A percentile compares a stretch with the other conserved stretches of the same genome.
Evolutionary conservation across 2,113 vertebrate species (phyloP).

Genomic region (Pristiophorus japonicus): DNA sequence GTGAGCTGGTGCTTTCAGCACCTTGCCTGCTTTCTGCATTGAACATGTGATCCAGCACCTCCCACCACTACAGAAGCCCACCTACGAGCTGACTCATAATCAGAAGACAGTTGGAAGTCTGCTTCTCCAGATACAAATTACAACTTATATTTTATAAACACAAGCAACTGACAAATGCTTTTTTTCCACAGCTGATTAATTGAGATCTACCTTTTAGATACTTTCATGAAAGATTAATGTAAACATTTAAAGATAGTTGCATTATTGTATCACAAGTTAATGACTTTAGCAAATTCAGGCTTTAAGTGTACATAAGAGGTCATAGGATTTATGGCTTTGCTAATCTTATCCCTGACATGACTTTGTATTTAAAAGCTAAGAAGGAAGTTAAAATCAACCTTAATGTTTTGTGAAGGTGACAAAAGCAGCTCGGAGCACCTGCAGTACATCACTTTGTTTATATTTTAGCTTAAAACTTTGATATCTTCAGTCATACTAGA

Average conservation of each 20-base stretch:
- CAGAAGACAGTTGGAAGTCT: constrained; percentile 42
- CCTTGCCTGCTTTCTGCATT: constrained; percentile 39
- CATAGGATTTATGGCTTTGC: constrained; percentile 61
- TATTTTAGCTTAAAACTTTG: constrained; percentile 55
- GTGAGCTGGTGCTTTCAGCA: constrained; percentile 55
- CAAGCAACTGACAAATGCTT: constrained; percentile 48
- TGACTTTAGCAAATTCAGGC: constrained; percentile 44
- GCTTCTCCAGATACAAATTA: constrained; percentile 50
- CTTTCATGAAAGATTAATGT: constrained; percentile 50
- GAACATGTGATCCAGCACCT: constrained; percentile 35
- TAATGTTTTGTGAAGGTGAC: constrained; percentile 70
- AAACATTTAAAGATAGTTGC: constrained; percentile 41
- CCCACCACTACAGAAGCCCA: constrained; percentile 43
- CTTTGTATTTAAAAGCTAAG: constrained; percentile 61
- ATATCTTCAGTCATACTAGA: constrained; percentile 58
- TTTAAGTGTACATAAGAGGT: constrained; percentile 47
- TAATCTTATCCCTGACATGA: constrained; percentile 65
- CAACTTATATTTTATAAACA: constrained; percentile 52
- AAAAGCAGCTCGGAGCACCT: constrained; percentile 68
- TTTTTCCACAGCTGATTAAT: constrained; percentile 51
- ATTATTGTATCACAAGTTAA: constrained; percentile 34
- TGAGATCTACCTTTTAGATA: constrained; percentile 48
- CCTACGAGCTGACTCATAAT: constrained; percentile 47
- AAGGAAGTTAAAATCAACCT: constrained; percentile 67
- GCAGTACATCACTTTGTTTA: constrained; percentile 73